A percentile compares a stretch with the other conserved stretches of the same genome.
These are phyloP conservation scores for Rhinophrynus dorsalis DNA, from an alignment of 2,797 vertebrate genomes.

Conservation along the genomic window DNA sequence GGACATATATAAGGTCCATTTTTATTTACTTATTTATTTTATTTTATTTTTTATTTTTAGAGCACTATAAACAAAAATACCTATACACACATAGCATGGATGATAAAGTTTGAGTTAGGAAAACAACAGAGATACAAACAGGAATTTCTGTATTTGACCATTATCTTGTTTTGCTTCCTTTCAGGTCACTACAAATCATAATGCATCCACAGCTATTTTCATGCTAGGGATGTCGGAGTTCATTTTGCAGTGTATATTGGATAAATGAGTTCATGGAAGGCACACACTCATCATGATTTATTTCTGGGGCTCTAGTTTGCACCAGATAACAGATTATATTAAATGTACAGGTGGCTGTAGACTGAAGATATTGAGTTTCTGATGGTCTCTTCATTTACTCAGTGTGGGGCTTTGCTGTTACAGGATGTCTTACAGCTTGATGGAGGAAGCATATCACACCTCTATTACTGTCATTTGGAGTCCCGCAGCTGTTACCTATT, in stretches of 20 bases:
- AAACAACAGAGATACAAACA: no score
- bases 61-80: no score
- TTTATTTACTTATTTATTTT: no score
- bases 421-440: conserved; percentile 95
- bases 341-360: background rate
- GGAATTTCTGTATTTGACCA: no score
- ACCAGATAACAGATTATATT: background rate
- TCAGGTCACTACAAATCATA: no score
- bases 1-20: no score
- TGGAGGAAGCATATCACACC: conserved; percentile 84
- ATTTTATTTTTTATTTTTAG: no score
- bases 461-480: conserved; percentile 97
- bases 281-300: background rate
- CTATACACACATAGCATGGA: no score
- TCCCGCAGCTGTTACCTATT: conserved; percentile 89
- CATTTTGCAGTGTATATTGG: background rate
- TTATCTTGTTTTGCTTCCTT: no score
- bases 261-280: background rate
- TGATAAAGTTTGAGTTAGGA: no score
- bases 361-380: background rate
- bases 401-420: conserved; percentile 34
- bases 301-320: background rate
- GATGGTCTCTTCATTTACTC: background rate
- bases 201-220: no score
- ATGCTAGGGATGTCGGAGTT: background rate